Conservation (phyloP, 2,797 vertebrate genomes). For the Lates japonicus region DNA sequence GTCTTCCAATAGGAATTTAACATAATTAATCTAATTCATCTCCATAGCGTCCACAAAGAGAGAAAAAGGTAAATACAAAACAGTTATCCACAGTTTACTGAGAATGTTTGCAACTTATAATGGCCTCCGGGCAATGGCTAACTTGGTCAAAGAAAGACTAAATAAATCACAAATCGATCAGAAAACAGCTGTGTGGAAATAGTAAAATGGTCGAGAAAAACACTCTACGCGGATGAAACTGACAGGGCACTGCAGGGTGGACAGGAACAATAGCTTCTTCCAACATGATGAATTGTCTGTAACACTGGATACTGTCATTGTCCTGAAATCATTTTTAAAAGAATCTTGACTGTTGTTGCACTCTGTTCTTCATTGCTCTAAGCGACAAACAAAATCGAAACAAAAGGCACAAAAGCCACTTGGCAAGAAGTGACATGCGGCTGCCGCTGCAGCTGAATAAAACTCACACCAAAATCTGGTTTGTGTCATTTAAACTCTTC, state of each 20-base stretch:
- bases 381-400: constrained; percentile 43
- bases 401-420: constrained; percentile 57
- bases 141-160: too few relatives aligned
- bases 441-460: constrained; percentile 10
- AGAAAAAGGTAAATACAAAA: too few relatives aligned
- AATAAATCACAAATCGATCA: too few relatives aligned
- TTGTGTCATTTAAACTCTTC: background rate
- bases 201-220: background rate
- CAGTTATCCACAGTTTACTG: too few relatives aligned
- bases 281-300: constrained; percentile 46
- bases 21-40: too few relatives aligned
- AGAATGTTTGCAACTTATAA: too few relatives aligned
- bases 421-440: constrained; percentile 28
- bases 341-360: constrained; percentile 44
- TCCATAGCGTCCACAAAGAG: too few relatives aligned
- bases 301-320: constrained; percentile 29
- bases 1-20: too few relatives aligned
- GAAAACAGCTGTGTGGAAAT: too few relatives aligned
- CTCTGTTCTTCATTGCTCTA: constrained; percentile 30
- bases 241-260: constrained; percentile 17
- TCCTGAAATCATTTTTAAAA: constrained; percentile 40
- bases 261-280: constrained; percentile 51
- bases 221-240: constrained; percentile 26
- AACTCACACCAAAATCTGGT: constrained; percentile 8
- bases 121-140: too few relatives aligned